A percentile compares a stretch with the other conserved stretches of the same genome.
Evolutionary conservation across 2,797 vertebrate species (phyloP).

Genomic region (Podarcis lilfordi): DNA sequence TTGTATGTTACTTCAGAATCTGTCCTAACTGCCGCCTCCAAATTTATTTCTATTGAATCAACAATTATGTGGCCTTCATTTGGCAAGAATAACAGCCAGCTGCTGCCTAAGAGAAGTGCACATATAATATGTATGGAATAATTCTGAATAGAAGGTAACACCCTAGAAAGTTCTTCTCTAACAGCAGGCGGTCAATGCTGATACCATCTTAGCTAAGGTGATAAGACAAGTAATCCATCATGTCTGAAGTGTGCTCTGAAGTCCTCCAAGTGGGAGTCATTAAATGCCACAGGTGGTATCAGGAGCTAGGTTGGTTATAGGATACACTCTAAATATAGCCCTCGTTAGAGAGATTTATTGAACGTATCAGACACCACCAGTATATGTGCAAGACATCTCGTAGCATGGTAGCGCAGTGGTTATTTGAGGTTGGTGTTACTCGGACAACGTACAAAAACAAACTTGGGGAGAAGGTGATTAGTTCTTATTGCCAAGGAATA

Average conservation of each 20-base stretch:
- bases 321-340: slow-evolving; percentile 62
- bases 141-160: neutral
- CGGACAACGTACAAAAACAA: slow-evolving; percentile 2
- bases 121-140: neutral
- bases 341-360: slow-evolving; percentile 40
- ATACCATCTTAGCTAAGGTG: neutral
- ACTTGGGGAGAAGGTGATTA: slow-evolving; percentile 1
- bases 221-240: slow-evolving; percentile 25
- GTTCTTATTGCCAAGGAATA: neutral
- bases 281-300: neutral
- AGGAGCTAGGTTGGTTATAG: slow-evolving; percentile 22
- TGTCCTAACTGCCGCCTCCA: neutral
- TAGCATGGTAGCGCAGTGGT: neutral
- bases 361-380: slow-evolving; percentile 41
- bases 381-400: neutral
- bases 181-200: neutral
- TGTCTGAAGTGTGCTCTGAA: neutral
- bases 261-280: neutral
- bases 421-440: slow-evolving; percentile 38
- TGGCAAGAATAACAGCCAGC: neutral
- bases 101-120: neutral
- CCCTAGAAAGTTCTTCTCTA: neutral
- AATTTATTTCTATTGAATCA: neutral
- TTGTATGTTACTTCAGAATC: neutral
- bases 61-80: neutral